These are phyloP conservation scores for Yasuhikotakia modesta DNA, from an alignment of 2,797 vertebrate species.

Conservation along the genomic window DNA sequence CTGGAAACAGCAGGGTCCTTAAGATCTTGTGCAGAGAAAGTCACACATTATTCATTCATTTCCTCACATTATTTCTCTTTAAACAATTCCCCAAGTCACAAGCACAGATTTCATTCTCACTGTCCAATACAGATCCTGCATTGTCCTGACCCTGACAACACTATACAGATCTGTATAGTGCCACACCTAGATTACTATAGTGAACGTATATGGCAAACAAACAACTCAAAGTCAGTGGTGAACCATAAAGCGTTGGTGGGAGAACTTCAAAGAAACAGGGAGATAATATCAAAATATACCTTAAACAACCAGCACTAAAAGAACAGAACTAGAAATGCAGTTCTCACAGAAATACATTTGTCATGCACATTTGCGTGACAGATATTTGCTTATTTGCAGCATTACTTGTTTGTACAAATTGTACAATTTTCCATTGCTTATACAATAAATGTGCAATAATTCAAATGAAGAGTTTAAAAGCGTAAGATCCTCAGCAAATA, in stretches of 20 bases:
- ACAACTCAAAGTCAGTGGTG: not conserved
- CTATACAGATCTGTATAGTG: not conserved
- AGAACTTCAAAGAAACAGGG: too few relatives aligned
- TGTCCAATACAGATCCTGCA: not conserved
- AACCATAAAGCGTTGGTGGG: not conserved
- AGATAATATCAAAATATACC: too few relatives aligned
- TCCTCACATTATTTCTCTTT: not conserved
- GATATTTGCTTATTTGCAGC: too few relatives aligned
- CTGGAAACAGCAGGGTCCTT: constrained; percentile 27
- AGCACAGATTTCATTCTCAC: not conserved
- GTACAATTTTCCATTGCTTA: too few relatives aligned
- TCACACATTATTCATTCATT: constrained; percentile 26
- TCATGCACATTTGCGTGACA: too few relatives aligned
- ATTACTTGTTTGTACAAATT: too few relatives aligned
- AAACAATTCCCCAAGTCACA: not conserved
- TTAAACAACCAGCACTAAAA: too few relatives aligned
- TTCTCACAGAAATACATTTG: too few relatives aligned
- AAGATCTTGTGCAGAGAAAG: constrained; percentile 18
- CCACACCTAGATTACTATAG: not conserved
- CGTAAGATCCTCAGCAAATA: too few relatives aligned
- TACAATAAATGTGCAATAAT: too few relatives aligned
- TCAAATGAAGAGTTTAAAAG: too few relatives aligned
- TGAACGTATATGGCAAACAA: not conserved
- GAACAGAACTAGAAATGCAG: too few relatives aligned
- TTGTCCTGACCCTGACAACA: not conserved